These are phyloP conservation scores for Holcopasites calliopsidis DNA, from an alignment of 1,140 invertebrate genomes.

Conservation along the genomic window DNA sequence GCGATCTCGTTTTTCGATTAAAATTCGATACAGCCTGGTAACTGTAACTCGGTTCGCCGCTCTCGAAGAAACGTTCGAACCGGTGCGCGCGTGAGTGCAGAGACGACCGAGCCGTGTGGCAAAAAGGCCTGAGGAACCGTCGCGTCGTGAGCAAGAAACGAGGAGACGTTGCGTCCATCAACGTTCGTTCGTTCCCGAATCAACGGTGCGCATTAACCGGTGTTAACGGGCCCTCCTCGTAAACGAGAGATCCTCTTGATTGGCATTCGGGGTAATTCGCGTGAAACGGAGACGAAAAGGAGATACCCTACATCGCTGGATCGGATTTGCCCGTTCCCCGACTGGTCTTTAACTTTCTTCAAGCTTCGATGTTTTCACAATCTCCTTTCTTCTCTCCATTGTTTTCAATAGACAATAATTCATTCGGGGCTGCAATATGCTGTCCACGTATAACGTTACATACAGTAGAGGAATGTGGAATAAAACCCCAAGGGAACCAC, in stretches of 20 bases:
- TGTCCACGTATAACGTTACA: no score
- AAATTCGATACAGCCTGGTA: slow-evolving; percentile 56
- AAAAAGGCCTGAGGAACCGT: slow-evolving; percentile 34
- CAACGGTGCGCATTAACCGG: background rate
- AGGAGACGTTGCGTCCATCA: slow-evolving; percentile 14
- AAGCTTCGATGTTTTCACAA: background rate
- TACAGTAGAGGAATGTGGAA: no score
- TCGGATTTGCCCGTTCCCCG: background rate
- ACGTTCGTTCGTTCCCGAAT: background rate
- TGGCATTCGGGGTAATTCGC: slow-evolving; percentile 39
- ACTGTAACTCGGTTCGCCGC: slow-evolving; percentile 51
- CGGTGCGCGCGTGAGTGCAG: background rate
- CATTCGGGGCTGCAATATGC: no score
- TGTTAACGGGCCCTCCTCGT: background rate
- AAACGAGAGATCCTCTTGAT: slow-evolving; percentile 21
- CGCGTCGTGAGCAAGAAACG: slow-evolving; percentile 10
- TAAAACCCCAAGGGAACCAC: no score
- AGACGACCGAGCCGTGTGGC: background rate
- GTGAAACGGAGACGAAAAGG: background rate
- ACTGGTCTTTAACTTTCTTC: no score
- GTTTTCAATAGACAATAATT: no score
- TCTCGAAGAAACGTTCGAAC: slow-evolving; percentile 7
- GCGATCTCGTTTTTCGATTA: slow-evolving; percentile 59
- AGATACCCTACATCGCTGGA: background rate
- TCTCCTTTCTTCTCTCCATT: no score